phyloP scores from a whole-genome alignment of 2,888 invertebrate genomes.

The Tanytarsus gracilentus region DNA sequence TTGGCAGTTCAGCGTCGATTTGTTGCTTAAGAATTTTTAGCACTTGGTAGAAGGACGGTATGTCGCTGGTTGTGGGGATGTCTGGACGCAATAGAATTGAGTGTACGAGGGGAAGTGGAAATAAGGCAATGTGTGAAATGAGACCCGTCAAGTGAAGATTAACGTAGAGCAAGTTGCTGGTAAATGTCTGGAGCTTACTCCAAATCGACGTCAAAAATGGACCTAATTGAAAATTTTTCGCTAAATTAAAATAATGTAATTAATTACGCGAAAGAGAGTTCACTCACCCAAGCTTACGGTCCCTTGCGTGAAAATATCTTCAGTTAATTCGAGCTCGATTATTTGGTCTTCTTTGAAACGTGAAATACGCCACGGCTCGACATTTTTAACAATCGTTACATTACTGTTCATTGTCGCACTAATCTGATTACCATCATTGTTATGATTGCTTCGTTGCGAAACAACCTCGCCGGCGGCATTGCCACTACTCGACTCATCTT shows the following conservation, averaged over 20 bases:
- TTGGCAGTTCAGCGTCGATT: constrained; percentile 66
- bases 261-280: not conserved
- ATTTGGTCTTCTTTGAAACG: constrained; percentile 37
- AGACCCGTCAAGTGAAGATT: constrained; percentile 83
- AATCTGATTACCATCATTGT: constrained; percentile 30
- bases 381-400: constrained; percentile 30
- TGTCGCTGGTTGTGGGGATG: constrained; percentile 78
- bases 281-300: constrained; percentile 42
- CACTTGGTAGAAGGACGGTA: constrained; percentile 83
- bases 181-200: constrained; percentile 71
- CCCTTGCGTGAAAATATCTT: constrained; percentile 44
- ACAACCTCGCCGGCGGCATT: constrained; percentile 28
- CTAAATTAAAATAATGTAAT: constrained; percentile 29
- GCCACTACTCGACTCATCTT: constrained; percentile 41
- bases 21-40: constrained; percentile 73
- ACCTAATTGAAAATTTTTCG: constrained; percentile 44
- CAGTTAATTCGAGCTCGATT: constrained; percentile 43
- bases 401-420: constrained; percentile 36
- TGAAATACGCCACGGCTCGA: constrained; percentile 39
- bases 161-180: constrained; percentile 72
- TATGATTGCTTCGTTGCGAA: constrained; percentile 5
- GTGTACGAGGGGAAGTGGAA: constrained; percentile 80
- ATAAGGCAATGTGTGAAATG: constrained; percentile 73
- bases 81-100: constrained; percentile 80
- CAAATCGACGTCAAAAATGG: constrained; percentile 74